Evolutionary conservation across 2,113 vertebrate species (phyloP).

Genomic region (Ptilonorhynchus violaceus): DNA sequence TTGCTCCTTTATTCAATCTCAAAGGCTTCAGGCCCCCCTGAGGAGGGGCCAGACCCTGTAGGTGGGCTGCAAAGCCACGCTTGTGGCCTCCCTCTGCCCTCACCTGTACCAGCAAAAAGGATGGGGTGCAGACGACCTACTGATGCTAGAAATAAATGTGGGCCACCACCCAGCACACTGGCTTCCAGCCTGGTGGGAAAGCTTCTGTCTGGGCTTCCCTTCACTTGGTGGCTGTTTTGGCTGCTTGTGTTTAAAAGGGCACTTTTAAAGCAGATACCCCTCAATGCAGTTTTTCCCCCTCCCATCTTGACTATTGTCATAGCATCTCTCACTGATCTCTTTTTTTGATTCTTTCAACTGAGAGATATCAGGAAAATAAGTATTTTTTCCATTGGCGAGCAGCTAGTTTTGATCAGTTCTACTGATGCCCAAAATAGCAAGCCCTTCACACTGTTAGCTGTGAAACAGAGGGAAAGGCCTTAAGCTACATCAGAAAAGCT

Average conservation of each 20-base stretch:
- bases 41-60: not conserved
- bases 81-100: not conserved
- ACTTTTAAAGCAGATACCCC: not conserved
- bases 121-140: not conserved
- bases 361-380: not conserved
- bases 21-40: not conserved
- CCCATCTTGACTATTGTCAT: not conserved
- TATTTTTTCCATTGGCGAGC: not conserved
- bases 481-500: not conserved
- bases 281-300: not conserved
- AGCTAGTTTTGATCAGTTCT: not conserved
- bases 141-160: not conserved
- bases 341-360: not conserved
- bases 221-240: not conserved
- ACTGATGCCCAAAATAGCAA: not conserved
- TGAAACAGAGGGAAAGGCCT: not conserved
- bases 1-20: not conserved
- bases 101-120: not conserved
- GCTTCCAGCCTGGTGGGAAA: not conserved
- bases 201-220: not conserved
- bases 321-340: not conserved
- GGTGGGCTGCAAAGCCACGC: not conserved
- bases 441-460: not conserved
- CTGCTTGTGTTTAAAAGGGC: not conserved
- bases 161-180: fast-evolving